A percentile compares a stretch with the other conserved stretches of the same genome.
phyloP scores from a whole-genome alignment of 2,888 invertebrate species.

The Synergus laeviventris region DNA sequence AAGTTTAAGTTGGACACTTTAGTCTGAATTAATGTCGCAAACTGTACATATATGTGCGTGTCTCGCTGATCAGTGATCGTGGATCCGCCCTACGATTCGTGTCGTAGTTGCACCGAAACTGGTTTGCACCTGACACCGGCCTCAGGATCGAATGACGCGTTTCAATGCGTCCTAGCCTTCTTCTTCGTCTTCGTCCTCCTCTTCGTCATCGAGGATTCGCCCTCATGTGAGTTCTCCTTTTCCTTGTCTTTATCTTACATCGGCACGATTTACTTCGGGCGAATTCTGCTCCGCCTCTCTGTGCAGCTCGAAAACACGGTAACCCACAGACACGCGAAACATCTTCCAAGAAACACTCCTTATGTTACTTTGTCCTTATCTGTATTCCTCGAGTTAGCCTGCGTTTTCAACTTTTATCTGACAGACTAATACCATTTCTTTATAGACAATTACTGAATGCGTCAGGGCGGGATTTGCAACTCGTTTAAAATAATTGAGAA shows the following conservation, averaged over 20 bases:
- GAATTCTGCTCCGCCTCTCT: conserved; percentile 33
- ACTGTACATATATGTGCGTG: conserved; percentile 48
- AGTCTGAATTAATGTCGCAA: conserved; percentile 43
- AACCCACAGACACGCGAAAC: conserved; percentile 35
- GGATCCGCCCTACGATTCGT: conserved; percentile 51
- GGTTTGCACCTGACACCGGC: conserved; percentile 75
- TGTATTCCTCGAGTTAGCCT: neutral
- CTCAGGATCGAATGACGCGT: conserved; percentile 74
- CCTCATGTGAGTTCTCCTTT: conserved; percentile 51
- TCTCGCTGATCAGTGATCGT: conserved; percentile 47
- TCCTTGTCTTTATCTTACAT: conserved; percentile 46
- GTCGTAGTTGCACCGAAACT: conserved; percentile 63
- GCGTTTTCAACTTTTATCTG: conserved; percentile 21
- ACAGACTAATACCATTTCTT: conserved; percentile 28
- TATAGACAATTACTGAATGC: neutral
- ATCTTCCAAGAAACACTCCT: conserved; percentile 36
- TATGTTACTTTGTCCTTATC: conserved; percentile 28
- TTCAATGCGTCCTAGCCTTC: conserved; percentile 65
- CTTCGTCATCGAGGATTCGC: conserved; percentile 47
- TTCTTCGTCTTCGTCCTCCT: conserved; percentile 45
- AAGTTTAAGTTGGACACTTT: conserved; percentile 5
- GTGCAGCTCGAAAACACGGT: conserved; percentile 46
- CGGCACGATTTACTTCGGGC: conserved; percentile 50
- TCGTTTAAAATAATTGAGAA: neutral
- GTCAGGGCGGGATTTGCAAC: neutral